Evolutionary conservation across 2,888 invertebrate genomes (phyloP), one percentile per base, ranked within the genome.

Genomic region (Ganaspis brasiliensis): DNA sequence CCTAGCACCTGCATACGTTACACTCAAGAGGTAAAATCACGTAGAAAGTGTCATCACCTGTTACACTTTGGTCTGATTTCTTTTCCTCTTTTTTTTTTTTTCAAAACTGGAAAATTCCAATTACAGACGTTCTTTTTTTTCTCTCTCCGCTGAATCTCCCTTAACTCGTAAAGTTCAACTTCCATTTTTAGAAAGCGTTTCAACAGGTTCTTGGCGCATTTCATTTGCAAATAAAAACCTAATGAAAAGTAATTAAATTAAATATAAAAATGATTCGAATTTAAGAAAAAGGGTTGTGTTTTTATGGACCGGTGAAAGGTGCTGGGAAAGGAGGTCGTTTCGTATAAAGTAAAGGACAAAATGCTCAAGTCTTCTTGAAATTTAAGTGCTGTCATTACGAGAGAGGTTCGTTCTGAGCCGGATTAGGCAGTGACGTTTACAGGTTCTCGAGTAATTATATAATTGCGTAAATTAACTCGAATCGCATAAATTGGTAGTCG

Each of bases 391-490:
- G 82, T 83, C 86, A 86, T 87, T 86, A 86, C 78, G 78, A 76
- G 79, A 82, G 81, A 67, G 40, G 67, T 40, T 82, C 81, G 77
- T 79, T 82, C 74, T 74, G 72, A 73, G 81, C 84, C 84, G 84
- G 87, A 85, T 86, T 86, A 86, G 86, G 86, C 79, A 80, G 79
- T 78, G 79, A 77, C 82, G 83, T 84, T 82, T 75, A 77, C 81
- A 75, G 81, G 79, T 81, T 79, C 81, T 76, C 78, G 80, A 83
- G 86, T 89, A 90, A 90, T 90, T 89, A 89, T 88, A 87, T 90
- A 90, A 90, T 90, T 90, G 89, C 89, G 88, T 85, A 87, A 90
- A 90, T 90, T 89, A 89, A 89, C 89, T 87, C 83, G 85, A 82
- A 82, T 84, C 83, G 88, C 85, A 90, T 89, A 89, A 89, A 89